phyloP scores from a whole-genome alignment of 2,113 vertebrate species.

The Hemicordylus capensis region DNA sequence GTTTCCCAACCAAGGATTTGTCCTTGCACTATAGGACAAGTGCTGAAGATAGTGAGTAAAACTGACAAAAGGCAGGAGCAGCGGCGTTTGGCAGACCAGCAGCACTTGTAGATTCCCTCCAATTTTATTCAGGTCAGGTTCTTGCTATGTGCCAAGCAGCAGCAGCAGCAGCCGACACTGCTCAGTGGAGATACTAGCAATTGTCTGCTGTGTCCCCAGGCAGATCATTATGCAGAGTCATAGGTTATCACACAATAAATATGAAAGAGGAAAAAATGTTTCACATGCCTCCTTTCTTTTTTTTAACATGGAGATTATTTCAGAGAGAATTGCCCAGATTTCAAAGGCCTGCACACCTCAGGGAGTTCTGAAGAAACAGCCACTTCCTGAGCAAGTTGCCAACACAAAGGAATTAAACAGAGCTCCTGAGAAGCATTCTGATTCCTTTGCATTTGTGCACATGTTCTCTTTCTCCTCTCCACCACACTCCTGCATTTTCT shows the following conservation, averaged over 20 bases:
- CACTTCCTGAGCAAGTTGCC: neutral
- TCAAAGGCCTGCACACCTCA: neutral
- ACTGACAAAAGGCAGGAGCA: neutral
- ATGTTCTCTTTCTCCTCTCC: neutral
- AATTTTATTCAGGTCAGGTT: neutral
- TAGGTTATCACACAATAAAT: slow-evolving; percentile 22
- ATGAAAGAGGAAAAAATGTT: neutral
- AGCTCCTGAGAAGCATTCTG: neutral
- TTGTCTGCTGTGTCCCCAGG: neutral
- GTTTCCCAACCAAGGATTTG: neutral
- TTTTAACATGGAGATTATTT: neutral
- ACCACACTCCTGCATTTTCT: neutral
- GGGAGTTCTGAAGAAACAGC: neutral
- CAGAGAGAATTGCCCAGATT: slow-evolving; percentile 10
- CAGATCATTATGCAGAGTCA: slow-evolving; percentile 6
- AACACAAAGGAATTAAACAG: slow-evolving; percentile 1
- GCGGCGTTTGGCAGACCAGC: neutral
- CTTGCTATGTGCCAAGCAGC: neutral
- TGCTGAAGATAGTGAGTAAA: neutral
- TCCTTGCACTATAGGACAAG: neutral
- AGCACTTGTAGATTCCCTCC: neutral
- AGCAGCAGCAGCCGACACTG: accelerated
- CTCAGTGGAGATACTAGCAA: neutral
- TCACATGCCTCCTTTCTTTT: neutral
- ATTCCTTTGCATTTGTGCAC: neutral